phyloP scores from a whole-genome alignment of 2,888 invertebrate species.

The Empis stercorea region DNA sequence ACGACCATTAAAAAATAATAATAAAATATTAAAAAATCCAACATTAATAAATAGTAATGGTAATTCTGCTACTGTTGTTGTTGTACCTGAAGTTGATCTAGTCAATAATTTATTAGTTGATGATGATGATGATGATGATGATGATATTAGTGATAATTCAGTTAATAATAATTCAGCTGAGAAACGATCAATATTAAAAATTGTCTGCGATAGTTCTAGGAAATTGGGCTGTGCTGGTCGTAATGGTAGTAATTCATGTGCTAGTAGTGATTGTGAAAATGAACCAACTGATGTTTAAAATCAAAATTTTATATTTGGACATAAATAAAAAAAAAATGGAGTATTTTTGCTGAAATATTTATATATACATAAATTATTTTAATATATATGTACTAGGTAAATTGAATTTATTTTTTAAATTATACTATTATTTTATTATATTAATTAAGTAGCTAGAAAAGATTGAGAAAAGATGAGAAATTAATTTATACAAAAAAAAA shows the following conservation, averaged over 20 bases:
- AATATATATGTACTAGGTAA: too few relatives aligned
- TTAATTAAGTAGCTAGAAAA: too few relatives aligned
- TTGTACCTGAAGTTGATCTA: slow-evolving; percentile 1
- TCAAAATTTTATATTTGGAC: neutral
- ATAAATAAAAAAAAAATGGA: too few relatives aligned
- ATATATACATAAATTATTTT: too few relatives aligned
- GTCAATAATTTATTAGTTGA: neutral
- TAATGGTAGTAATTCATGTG: slow-evolving; percentile 26
- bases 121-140: neutral
- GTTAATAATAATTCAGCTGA: slow-evolving; percentile 7
- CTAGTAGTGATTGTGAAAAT: slow-evolving; percentile 18
- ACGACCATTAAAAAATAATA: neutral
- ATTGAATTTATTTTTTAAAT: too few relatives aligned
- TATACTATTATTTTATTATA: too few relatives aligned
- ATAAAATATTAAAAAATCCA: neutral
- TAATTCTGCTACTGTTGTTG: neutral
- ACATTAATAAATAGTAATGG: neutral
- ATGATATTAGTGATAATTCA: neutral
- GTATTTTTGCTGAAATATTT: too few relatives aligned
- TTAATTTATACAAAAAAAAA: too few relatives aligned
- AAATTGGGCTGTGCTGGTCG: slow-evolving; percentile 23
- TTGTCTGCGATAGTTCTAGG: slow-evolving; percentile 33
- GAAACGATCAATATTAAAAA: slow-evolving; percentile 25
- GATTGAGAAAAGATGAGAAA: too few relatives aligned
- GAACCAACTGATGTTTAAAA: slow-evolving; percentile 31